Conservation (phyloP, 2,797 vertebrate species). For the Enteromius fasciolatus region DNA sequence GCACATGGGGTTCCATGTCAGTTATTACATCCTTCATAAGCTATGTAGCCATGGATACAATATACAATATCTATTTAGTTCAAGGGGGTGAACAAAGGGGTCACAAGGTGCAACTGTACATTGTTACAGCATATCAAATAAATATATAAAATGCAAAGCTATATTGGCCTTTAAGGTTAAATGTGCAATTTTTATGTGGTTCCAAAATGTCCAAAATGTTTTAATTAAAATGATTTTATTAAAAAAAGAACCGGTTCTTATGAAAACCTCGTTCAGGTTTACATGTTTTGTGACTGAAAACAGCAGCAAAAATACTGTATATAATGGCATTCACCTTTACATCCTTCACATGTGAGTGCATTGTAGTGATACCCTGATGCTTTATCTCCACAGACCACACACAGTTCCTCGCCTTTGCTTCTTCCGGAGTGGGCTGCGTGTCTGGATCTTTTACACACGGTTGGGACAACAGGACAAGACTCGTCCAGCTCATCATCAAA, state of each 20-base stretch:
- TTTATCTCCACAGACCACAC: constrained; percentile 96
- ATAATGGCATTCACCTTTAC: constrained; percentile 85
- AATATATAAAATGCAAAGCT: background rate
- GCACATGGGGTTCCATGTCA: constrained; percentile 45
- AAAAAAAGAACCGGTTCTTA: background rate
- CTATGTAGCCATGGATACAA: constrained; percentile 34
- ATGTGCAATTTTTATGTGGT: background rate
- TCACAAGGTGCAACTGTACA: background rate
- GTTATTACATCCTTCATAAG: constrained; percentile 42
- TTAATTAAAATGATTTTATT: background rate
- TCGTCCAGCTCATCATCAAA: constrained; percentile 83
- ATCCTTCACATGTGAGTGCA: constrained; percentile 96
- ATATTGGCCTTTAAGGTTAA: background rate
- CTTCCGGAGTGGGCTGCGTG: constrained; percentile 79
- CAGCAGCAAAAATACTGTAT: background rate
- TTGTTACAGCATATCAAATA: background rate
- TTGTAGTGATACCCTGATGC: constrained; percentile 99
- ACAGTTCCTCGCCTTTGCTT: constrained; percentile 93
- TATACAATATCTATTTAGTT: background rate
- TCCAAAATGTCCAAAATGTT: background rate
- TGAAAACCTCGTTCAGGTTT: background rate
- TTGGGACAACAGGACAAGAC: constrained; percentile 72
- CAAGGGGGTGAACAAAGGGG: background rate
- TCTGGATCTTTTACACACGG: constrained; percentile 82
- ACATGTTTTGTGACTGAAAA: background rate